Base-by-base conservation (phyloP, 2,797 vertebrate genomes). In the Echeneis naucrates region DNA sequence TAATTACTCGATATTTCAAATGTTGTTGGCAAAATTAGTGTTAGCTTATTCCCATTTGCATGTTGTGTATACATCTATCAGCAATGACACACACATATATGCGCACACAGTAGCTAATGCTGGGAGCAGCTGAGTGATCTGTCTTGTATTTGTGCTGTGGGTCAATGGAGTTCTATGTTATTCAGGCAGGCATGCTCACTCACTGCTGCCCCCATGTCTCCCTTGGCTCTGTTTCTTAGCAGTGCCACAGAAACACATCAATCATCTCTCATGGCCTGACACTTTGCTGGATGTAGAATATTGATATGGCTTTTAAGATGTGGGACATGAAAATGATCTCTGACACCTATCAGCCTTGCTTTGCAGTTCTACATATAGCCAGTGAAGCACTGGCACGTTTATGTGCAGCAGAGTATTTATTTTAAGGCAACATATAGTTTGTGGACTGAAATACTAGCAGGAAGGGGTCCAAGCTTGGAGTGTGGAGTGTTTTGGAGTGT, bases 231-330 rank as follows among this genome's bases (percentile, higher is more conserved):
- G 72, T 86, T 89, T 83, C 83, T 69, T 84, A 82, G 79, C 79
- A 80, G 73, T 9, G 71, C 72, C 75, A 75, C 80, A 53, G 81
- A 87, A 88, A 87, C 64, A 40, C 92, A 93, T 93, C 92, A 87
- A 92, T 93, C 92, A 93, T 88, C 71, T 81, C 66, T 78, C 84
- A 82, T 63, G 78, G 81, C 78, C 88, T 86, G 86, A 92, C 87
- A 78, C 82, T 79, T 73, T 14, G 54, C 77, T 89, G 85, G 84
- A 87, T 70, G 42, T 73, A 66, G 89, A 92, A 91, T 90, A 91
- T 91, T 88, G 89, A 93, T 90, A 82, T 68, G 79, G 75, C 75
- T 87, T 79, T 90, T 86, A 88, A 85, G 76, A 86, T 88, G 82
- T 86, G 67, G 71, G 84, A 68, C 85, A 75, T 80, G 83, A 89